Evolutionary conservation across 2,888 invertebrate species (phyloP).

Genomic region (Nomada fabriciana): DNA sequence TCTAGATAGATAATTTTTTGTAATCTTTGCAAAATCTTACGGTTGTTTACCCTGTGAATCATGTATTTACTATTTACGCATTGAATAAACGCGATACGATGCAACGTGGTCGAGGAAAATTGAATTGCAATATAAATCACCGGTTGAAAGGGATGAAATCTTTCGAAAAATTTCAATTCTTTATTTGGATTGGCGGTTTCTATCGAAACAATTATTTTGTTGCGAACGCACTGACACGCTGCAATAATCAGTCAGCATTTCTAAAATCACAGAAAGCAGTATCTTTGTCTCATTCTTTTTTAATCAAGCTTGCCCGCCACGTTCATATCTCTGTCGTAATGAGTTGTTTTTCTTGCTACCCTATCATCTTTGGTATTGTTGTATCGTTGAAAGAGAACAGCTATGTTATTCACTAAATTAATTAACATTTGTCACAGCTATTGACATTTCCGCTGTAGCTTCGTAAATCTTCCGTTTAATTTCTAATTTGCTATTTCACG

Average conservation of each 20-base stretch:
- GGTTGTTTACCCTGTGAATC: slow-evolving; percentile 53
- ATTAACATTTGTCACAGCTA: slow-evolving; percentile 2
- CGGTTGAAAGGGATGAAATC: neutral
- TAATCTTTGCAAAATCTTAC: neutral
- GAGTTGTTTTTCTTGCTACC: slow-evolving; percentile 44
- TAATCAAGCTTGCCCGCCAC: slow-evolving; percentile 40
- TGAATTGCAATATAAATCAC: neutral
- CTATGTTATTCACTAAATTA: slow-evolving; percentile 16
- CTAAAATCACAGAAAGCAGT: slow-evolving; percentile 24
- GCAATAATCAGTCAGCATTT: slow-evolving; percentile 35
- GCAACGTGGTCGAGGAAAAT: neutral
- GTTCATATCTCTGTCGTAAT: slow-evolving; percentile 32
- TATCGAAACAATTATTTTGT: slow-evolving; percentile 48
- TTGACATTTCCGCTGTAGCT: neutral
- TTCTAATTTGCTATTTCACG: neutral
- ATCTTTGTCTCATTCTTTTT: slow-evolving; percentile 18
- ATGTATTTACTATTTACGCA: slow-evolving; percentile 34
- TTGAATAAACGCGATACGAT: slow-evolving; percentile 7
- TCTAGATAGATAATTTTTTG: neutral
- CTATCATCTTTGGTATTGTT: slow-evolving; percentile 23
- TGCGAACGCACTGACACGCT: slow-evolving; percentile 3
- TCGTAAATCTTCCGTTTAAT: neutral
- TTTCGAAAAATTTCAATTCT: slow-evolving; percentile 4
- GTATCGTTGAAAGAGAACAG: neutral
- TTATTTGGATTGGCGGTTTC: slow-evolving; percentile 9